Evolutionary conservation across 2,888 invertebrate genomes (phyloP).

Genomic region (Tipula confusa): DNA sequence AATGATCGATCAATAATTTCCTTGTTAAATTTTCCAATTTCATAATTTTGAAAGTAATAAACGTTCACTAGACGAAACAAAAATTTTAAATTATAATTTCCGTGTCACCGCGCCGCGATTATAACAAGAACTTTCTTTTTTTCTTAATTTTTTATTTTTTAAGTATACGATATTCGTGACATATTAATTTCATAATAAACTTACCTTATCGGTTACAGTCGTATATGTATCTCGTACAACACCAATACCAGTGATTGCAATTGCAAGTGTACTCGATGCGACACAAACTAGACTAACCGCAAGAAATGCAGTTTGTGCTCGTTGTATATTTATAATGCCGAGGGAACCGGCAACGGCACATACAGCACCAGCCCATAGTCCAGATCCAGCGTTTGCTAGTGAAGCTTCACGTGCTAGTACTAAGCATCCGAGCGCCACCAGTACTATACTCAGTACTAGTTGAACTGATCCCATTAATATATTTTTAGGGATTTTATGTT

Average conservation of each 20-base stretch:
- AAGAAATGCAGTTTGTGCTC: conserved; percentile 48
- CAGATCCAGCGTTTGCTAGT: conserved; percentile 46
- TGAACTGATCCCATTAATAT: conserved; percentile 47
- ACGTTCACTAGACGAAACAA: not conserved
- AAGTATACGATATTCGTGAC: not conserved
- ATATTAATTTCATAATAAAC: not conserved
- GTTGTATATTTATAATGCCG: conserved; percentile 48
- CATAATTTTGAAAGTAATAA: conserved; percentile 3
- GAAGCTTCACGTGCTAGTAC: conserved; percentile 47
- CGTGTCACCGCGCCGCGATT: not conserved
- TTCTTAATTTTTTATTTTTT: not conserved
- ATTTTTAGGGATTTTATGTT: conserved; percentile 40
- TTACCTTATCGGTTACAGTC: conserved; percentile 36
- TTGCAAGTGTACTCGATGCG: conserved; percentile 47
- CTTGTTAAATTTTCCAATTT: not conserved
- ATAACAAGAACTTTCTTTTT: not conserved
- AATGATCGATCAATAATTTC: not conserved
- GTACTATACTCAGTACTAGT: conserved; percentile 44
- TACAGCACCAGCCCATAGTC: conserved; percentile 48
- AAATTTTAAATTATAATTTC: not conserved
- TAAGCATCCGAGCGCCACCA: conserved; percentile 47
- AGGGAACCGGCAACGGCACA: conserved; percentile 42
- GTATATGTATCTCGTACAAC: conserved; percentile 47
- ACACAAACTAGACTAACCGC: conserved; percentile 49
- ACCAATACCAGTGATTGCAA: conserved; percentile 49